Conservation (phyloP, 2,797 vertebrate genomes). For the Heterohyrax brucei region DNA sequence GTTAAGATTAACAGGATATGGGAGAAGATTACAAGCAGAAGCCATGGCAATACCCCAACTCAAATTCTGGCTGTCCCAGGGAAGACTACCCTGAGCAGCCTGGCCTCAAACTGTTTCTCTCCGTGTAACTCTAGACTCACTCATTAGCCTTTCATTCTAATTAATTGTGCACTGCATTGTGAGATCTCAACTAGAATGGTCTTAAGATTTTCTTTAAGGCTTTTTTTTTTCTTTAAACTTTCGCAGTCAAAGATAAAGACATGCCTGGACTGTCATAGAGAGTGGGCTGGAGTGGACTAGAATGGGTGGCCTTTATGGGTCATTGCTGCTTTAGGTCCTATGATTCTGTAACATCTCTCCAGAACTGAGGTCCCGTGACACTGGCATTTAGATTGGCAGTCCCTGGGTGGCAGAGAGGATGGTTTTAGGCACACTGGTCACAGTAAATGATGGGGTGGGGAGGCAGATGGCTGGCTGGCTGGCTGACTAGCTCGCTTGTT, state of each 20-base stretch:
- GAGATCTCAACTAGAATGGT: background rate
- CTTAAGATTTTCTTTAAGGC: background rate
- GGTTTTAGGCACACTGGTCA: background rate
- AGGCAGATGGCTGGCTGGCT: background rate
- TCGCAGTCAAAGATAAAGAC: conserved; percentile 27
- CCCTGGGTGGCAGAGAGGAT: background rate
- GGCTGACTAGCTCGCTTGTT: background rate
- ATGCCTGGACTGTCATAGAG: background rate
- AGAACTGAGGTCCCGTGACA: background rate
- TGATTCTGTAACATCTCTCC: background rate
- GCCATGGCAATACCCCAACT: background rate
- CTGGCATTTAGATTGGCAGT: background rate
- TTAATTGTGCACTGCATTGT: background rate
- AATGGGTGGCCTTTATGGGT: background rate
- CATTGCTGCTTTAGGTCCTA: background rate
- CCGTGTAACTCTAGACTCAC: background rate
- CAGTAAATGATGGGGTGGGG: background rate
- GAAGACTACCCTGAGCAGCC: background rate
- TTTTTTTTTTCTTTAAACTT: background rate
- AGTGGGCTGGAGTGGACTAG: background rate
- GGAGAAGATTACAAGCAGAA: conserved; percentile 19
- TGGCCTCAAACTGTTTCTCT: background rate
- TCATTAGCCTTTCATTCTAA: background rate
- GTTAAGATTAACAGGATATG: background rate
- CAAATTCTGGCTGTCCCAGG: background rate